Base-by-base conservation (phyloP, 2,113 vertebrate species). In the Atrichornis clamosus region DNA sequence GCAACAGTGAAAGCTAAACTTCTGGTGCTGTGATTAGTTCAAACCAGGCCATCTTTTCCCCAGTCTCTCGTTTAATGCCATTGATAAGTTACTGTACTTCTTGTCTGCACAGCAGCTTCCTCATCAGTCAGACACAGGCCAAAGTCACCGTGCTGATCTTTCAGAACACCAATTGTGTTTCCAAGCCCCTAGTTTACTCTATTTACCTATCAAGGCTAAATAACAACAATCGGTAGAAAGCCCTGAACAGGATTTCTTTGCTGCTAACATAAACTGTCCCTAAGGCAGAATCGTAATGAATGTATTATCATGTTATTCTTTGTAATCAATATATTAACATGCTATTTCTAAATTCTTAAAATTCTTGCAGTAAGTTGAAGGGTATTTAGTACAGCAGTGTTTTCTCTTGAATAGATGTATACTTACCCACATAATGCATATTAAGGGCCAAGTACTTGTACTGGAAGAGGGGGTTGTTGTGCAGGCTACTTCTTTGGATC, bases 361-460 rank as follows among this genome's bases (percentile, higher is more conserved):
- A 50, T 68, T 58, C 18, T 82, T 69, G 39, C 52, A 89, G 72
- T 28, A 58, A 82, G 35, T 23, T 60, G 12, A 24, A 35, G 1
- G 0, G 17, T 30, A 53, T 81, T 87, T 67, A 64, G 35, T 10
- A 30, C 9, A 64, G n/a, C 7, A 63, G 5, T 5, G 24, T 69
- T 15, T 92, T 50, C 35, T 69, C 47, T 47, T 63, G 7, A 85
- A 49, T 3, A 42, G 30, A 58, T 5, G 15, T 37, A 56, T 59
- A 99, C 99, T 98, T 75, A 99, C 99, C 99, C 82, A 99, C 98
- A 76, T 99, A 99, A 98, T 99, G 99, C 98, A 99, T 98, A 96
- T 99, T 99, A 89, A 99, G 99, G 39, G 99, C 99, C 98, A 99
- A 97, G 97, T 99, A 99, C 97, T 99, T 99, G 98, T 99, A 99